Evolutionary conservation across 2,888 invertebrate genomes (phyloP), one percentile per base, ranked within the genome.

Genomic region (Leptopilina syphax): DNA sequence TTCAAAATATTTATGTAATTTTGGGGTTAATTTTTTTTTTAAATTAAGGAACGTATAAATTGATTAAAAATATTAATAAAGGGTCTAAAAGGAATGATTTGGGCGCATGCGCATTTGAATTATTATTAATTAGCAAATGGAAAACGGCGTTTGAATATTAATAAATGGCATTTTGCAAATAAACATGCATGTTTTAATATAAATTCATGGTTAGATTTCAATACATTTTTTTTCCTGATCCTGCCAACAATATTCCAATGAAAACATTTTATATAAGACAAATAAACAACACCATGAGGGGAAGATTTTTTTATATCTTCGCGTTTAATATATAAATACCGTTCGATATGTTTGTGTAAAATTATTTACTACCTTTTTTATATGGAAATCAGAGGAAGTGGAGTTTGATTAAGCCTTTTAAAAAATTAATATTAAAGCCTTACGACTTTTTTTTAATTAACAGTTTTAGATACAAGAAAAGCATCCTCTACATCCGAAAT

Each of bases 41-140:
- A 7, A 34, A 57, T 76, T 76, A 34, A 76, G 50, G 50, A 50
- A 50, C 2, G 9, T 10, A 50, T 50, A 50, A 9, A 12, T 34
- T 50, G 50, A 50, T 50, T 50, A 50, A 10, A 47, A 50, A 12
- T 50, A 50, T 50, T 50, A 50, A 50, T 50, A 50, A 86, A 85
- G 86, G 83, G 84, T 83, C 84, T 82, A 79, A 84, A 34, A 84
- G 86, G 82, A 85, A 78, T 83, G 73, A 83, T 79, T 65, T 82
- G 77, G 80, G 83, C 79, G 84, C 90, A 90, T 91, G 91, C 90
- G 87, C 89, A 88, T 90, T 34, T 90, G 88, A 70, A 57, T 89
- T 89, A 90, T 89, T 89, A 90, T 90, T 91, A 88, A 91, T 91
- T 89, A 91, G 91, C 89, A 82, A 85, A 87, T 91, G 88, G 83